Base-by-base conservation (phyloP, 2,888 invertebrate genomes). In the Clusia tigrina region DNA sequence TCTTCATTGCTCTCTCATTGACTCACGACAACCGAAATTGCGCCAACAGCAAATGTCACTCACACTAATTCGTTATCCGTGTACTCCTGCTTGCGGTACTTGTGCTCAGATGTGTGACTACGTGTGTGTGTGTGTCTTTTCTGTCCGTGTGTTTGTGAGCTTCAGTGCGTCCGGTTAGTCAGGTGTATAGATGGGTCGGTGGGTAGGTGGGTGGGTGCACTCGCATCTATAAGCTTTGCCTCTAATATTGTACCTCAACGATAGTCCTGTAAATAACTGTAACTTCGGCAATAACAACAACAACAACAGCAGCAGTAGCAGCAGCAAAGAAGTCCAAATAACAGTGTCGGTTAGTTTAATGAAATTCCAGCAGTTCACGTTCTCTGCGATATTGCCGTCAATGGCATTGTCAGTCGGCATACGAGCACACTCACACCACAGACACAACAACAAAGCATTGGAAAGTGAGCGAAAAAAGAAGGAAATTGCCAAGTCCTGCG, bases 331-430 rank as follows among this genome's bases (percentile, higher is more conserved):
- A 12, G 32, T 12, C 32, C 18, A 48, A 48, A 18, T 20, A 22
- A 15, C 18, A 48, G 56, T 55, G 67, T 73, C 67, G 71, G 73
- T 73, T 71, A 71, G 73, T 69, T 73, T 68, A 70, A 73, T 70
- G 68, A 68, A 72, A 70, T 68, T 69, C 64, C 69, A 37, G 18
- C 60, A 69, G 55, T 64, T 63, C 58, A 63, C 5, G 22, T 20
- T 48, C 2, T n/a, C n/a, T n/a, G n/a, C n/a, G n/a, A n/a, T n/a
- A n/a, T n/a, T n/a, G n/a, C n/a, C n/a, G n/a, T 3, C 42, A 32
- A 12, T 32, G 42, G 2, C 42, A 6, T 42, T 3, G 3, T 42
- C 42, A 3, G 6, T 10, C 42, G n/a, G 6, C 2, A 42, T 3
- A 42, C n/a, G n/a, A n/a, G n/a, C n/a, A n/a, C n/a, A n/a, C n/a